Evolutionary conservation across 1,140 invertebrate genomes (phyloP), one percentile per base, ranked within the genome.

Genomic region (Megalopta genalis): DNA sequence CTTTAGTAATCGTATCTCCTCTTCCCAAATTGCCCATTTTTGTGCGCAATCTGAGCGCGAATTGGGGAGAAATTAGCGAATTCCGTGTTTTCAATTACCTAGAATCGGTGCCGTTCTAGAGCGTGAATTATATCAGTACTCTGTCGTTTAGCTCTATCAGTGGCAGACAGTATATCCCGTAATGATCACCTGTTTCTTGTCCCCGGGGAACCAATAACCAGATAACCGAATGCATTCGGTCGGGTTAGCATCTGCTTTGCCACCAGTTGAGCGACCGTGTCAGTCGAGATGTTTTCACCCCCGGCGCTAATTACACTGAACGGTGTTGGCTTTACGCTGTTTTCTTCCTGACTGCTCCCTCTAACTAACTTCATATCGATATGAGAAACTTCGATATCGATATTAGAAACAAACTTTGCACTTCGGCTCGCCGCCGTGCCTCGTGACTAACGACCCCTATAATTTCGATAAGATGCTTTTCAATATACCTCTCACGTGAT

Each of bases 181-280:
- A 71, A 71, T 52, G 42, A 70, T 78, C 54, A 87, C 84, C 75
- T 90, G 88, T 32, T 68, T 73, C 62, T 74, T 87, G n/a, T 86
- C 76, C 23, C 88, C 63, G 6, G 88, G 87, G 66, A 90, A 14
- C 87, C 89, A 65, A 89, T 77, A 21, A 90, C 23, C 37, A 90
- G 62, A 76, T 87, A 91, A 37, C 87, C 89, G 16, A 32, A 10
- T 6, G 85, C 42, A 23, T 69, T 81, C 37, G 80, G 75, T 27
- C 76, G 62, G 23, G 21, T 77, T 59, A 88, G 72, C 86, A 91
- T 90, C 72, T 89, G 81, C 32, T 73, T 62, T 18, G 78, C 37
- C 46, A 90, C 70, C 57, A 88, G 60, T 42, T 83, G 86, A 49
- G 86, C 65, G 9, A 88, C 79, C 37, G 88, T 67, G 39, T 87